These are phyloP conservation scores for Hyperoplus immaculatus DNA, from an alignment of 2,797 vertebrate species.

Conservation along the genomic window DNA sequence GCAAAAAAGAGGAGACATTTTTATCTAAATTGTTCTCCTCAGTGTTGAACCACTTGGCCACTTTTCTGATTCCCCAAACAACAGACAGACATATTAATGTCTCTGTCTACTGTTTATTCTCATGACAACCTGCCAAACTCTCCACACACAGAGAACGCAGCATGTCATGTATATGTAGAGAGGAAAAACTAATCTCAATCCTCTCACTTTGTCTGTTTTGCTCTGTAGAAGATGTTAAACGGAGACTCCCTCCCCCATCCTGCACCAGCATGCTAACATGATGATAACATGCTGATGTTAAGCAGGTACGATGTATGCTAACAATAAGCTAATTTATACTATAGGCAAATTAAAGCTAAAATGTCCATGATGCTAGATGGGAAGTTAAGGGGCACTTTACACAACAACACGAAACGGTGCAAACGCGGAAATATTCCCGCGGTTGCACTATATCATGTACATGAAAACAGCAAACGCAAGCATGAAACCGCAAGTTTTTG, in stretches of 20 bases:
- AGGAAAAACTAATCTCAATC: neutral
- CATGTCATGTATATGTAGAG: neutral
- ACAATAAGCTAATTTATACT: no score
- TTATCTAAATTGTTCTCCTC: neutral
- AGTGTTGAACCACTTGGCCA: neutral
- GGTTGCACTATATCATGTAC: no score
- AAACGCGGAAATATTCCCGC: no score
- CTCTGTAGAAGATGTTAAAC: neutral
- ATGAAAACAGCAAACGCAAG: no score
- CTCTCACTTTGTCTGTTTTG: neutral
- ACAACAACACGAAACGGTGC: no score
- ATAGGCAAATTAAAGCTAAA: no score
- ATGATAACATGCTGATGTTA: neutral
- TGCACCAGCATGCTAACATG: neutral
- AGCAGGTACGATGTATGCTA: neutral
- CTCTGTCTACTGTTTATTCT: neutral
- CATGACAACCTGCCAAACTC: neutral
- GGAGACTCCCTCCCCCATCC: neutral
- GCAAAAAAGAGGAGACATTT: neutral
- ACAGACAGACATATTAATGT: neutral
- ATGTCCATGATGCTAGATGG: no score
- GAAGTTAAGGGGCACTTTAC: no score
- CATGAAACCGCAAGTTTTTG: no score
- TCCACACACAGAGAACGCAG: neutral
- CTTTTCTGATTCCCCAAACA: neutral